Conservation (phyloP, 2,888 invertebrate genomes). For the Chrysomela aeneicollis region DNA sequence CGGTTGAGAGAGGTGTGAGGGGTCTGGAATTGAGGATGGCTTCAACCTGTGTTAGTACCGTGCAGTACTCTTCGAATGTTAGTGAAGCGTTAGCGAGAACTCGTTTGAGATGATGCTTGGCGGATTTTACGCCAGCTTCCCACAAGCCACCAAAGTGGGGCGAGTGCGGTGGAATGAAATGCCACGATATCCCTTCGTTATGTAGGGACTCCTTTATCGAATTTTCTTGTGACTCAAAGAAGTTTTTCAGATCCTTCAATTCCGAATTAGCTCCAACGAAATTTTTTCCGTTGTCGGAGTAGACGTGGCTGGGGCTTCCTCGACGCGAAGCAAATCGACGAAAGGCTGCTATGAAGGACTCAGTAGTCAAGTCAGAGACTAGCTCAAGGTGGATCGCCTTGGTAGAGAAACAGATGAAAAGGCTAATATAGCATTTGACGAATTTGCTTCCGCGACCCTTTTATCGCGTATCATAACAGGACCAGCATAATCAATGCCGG, state of each 20-base stretch:
- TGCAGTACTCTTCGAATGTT: neutral
- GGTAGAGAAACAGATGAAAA: no score
- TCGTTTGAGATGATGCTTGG: no score
- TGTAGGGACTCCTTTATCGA: no score
- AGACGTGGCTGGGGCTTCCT: conserved; percentile 1
- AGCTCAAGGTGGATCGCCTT: no score
- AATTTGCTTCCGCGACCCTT: no score
- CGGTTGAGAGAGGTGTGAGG: neutral
- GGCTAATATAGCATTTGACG: no score
- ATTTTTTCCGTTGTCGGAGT: conserved; percentile 21
- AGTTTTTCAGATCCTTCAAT: neutral
- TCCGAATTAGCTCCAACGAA: conserved; percentile 18
- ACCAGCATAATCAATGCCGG: neutral
- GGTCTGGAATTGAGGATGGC: conserved; percentile 10
- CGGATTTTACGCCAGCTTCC: no score
- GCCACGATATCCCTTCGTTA: no score
- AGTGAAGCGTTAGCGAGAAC: neutral
- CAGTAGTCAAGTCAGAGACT: no score
- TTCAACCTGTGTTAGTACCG: conserved; percentile 12
- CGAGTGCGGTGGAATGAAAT: neutral
- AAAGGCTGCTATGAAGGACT: no score
- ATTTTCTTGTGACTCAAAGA: neutral
- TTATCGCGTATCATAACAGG: neutral
- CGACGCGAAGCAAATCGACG: neutral
- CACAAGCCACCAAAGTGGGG: no score